Percentiles rank a stretch among this genome's conserved stretches.
These are phyloP conservation scores for Apodemus speciosus DNA, from an alignment of 2,113 vertebrate genomes.

Conservation along the genomic window DNA sequence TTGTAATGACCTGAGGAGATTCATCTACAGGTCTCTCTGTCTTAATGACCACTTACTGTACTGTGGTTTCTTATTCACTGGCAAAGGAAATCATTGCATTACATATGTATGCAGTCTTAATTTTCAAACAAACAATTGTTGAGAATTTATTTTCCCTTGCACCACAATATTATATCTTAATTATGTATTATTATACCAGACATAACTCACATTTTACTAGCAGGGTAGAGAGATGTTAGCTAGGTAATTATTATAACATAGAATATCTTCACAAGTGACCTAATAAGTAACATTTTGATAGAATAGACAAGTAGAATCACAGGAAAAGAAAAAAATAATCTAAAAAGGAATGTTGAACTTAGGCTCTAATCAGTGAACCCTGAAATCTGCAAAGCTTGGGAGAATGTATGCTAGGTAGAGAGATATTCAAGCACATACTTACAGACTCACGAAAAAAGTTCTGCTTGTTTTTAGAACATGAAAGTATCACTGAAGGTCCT, in stretches of 20 bases:
- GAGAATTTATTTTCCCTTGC: not conserved
- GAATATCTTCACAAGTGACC: not conserved
- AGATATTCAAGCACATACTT: not conserved
- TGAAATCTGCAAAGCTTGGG: not conserved
- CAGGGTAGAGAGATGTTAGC: not conserved
- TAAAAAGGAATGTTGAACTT: not conserved
- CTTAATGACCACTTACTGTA: not conserved
- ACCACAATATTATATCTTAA: not conserved
- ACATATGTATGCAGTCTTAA: not conserved
- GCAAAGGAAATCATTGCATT: not conserved
- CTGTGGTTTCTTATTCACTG: not conserved
- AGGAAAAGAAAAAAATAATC: not conserved
- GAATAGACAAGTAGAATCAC: not conserved
- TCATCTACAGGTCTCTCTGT: not conserved
- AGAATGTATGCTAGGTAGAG: not conserved
- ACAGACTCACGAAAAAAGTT: not conserved
- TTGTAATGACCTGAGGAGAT: not conserved
- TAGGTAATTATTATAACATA: not conserved
- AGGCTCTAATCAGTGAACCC: not conserved
- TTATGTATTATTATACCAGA: not conserved
- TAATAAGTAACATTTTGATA: not conserved
- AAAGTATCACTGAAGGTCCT: not conserved
- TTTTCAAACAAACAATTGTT: not conserved
- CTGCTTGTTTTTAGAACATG: not conserved
- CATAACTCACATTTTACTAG: accelerated